A percentile compares a stretch with the other conserved stretches of the same genome.
phyloP scores from a whole-genome alignment of 2,888 invertebrate genomes.

The Tipula confusa region DNA sequence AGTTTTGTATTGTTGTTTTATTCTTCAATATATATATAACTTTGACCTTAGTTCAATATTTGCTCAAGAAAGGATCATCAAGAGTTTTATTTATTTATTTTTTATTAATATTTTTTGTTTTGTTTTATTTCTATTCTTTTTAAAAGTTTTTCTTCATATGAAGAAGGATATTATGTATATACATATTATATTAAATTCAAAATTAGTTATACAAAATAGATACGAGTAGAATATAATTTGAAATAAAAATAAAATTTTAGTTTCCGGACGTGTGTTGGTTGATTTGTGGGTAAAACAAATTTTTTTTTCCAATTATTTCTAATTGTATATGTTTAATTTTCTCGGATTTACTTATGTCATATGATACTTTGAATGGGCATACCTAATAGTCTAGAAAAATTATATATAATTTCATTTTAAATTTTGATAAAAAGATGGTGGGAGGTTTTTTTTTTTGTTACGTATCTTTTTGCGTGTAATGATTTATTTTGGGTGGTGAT shows the following conservation, averaged over 20 bases:
- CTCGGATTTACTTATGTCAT: background rate
- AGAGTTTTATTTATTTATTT: background rate
- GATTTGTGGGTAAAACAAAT: background rate
- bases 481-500: background rate
- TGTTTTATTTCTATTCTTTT: conserved; percentile 17
- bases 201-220: background rate
- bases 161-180: too few species aligned
- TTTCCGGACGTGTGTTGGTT: background rate
- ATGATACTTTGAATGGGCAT: background rate
- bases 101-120: conserved; percentile 3
- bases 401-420: background rate
- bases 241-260: background rate
- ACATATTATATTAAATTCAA: background rate
- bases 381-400: background rate
- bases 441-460: background rate
- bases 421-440: background rate
- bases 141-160: background rate
- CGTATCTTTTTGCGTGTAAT: too few species aligned
- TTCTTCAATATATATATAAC: background rate
- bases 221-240: background rate
- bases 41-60: conserved; percentile 25
- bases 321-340: too few species aligned
- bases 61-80: conserved; percentile 20
- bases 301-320: background rate
- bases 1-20: background rate